Percentiles rank a stretch among this genome's conserved stretches.
Conservation (phyloP, 1,140 invertebrate genomes). For the Brachystomella parvula region DNA sequence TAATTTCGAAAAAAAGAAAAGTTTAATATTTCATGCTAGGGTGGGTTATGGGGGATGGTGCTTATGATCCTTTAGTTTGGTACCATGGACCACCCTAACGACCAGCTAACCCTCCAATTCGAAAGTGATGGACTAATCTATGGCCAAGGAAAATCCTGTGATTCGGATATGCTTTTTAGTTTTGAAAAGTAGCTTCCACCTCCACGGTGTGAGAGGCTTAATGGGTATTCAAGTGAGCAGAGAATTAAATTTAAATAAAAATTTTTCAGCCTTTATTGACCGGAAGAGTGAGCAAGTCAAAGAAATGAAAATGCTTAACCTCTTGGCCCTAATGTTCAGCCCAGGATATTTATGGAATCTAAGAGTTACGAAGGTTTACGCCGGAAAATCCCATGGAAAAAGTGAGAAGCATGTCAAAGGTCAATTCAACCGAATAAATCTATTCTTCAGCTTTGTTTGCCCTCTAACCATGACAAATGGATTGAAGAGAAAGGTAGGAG, state of each 20-base stretch:
- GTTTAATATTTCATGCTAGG: too few relatives aligned
- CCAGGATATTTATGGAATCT: background rate
- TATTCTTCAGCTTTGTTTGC: too few relatives aligned
- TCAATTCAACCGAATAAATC: too few relatives aligned
- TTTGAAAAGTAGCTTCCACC: conserved; percentile 22
- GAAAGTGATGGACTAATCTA: conserved; percentile 18
- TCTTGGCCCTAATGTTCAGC: background rate
- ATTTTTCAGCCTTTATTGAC: conserved; percentile 1
- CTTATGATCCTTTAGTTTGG: too few relatives aligned
- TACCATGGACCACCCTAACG: too few relatives aligned
- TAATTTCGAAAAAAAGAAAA: too few relatives aligned
- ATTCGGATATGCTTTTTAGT: conserved; percentile 24
- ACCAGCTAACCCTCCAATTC: too few relatives aligned
- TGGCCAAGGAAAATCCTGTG: conserved; percentile 6
- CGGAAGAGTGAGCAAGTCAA: background rate
- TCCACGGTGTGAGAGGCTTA: conserved; percentile 22
- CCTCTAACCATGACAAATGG: too few relatives aligned
- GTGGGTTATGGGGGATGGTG: too few relatives aligned
- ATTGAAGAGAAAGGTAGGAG: too few relatives aligned
- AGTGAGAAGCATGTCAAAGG: background rate
- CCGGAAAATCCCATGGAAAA: background rate
- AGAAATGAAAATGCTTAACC: background rate
- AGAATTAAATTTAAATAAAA: background rate
- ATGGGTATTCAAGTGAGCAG: conserved; percentile 11
- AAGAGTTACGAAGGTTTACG: background rate